These are phyloP conservation scores for Trypoxylon attenuatum DNA, from an alignment of 2,888 invertebrate species.

Conservation along the genomic window DNA sequence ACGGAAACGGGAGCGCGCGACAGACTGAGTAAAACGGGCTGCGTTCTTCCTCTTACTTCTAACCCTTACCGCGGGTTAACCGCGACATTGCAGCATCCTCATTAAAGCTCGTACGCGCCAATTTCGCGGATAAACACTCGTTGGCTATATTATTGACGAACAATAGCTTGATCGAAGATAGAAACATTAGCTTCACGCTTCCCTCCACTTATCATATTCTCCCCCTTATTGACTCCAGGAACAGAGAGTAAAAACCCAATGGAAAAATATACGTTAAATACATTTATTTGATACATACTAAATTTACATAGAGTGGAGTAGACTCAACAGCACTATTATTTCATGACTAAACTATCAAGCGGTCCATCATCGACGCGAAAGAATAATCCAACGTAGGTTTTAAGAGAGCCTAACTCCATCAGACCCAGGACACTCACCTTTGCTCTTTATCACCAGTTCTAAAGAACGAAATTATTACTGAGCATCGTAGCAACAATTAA, in stretches of 20 bases:
- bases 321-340: not conserved
- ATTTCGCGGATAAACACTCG: constrained; percentile 38
- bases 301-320: not conserved
- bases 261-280: not conserved
- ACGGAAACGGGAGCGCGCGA: constrained; percentile 8
- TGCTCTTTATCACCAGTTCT: constrained; percentile 79
- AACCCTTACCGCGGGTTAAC: no score
- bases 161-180: constrained; percentile 39
- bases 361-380: not conserved
- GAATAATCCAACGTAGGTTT: constrained; percentile 39
- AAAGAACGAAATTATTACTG: no score
- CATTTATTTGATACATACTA: not conserved
- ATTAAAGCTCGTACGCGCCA: constrained; percentile 37
- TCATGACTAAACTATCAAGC: not conserved
- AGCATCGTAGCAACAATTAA: no score
- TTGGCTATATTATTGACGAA: constrained; percentile 55
- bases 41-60: not conserved
- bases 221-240: not conserved
- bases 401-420: constrained; percentile 80
- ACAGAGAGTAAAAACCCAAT: not conserved
- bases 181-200: not conserved
- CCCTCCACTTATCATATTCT: not conserved
- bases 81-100: constrained; percentile 27
- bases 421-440: constrained; percentile 81
- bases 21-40: constrained; percentile 4